phyloP scores from a whole-genome alignment of 2,888 invertebrate species.

The Sepiola atlantica region DNA sequence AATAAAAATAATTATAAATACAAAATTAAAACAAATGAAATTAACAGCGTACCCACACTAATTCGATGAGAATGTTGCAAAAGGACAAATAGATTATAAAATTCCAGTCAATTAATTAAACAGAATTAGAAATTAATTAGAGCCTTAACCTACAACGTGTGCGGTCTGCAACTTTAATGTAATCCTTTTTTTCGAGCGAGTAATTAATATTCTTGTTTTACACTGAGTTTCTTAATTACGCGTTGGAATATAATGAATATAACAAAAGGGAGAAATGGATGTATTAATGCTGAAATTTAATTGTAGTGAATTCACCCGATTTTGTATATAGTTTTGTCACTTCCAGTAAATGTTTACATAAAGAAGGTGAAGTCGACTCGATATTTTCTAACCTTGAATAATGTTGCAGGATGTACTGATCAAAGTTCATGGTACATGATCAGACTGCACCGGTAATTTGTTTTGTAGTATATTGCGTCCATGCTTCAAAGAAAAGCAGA shows the following conservation, averaged over 20 bases:
- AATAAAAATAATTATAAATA: no score
- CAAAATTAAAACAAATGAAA: not conserved
- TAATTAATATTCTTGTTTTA: not conserved
- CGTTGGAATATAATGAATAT: not conserved
- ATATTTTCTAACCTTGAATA: not conserved
- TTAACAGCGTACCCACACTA: not conserved
- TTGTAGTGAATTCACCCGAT: not conserved
- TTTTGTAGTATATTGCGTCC: not conserved
- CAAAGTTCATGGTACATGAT: not conserved
- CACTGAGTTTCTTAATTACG: not conserved
- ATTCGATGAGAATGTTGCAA: not conserved
- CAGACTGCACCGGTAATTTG: rapidly evolving
- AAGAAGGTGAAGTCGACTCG: not conserved
- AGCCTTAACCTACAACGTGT: not conserved
- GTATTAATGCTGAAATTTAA: not conserved
- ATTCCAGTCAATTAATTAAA: not conserved
- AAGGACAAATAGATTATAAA: not conserved
- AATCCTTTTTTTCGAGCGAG: not conserved
- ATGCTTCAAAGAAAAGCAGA: no score
- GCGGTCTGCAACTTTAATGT: not conserved
- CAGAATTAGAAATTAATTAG: not conserved
- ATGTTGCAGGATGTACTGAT: no score
- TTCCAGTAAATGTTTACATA: no score
- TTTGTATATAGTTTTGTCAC: not conserved
- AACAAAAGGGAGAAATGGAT: not conserved